Conservation (phyloP, 2,113 vertebrate genomes). For the Phalacrocorax aristotelis region DNA sequence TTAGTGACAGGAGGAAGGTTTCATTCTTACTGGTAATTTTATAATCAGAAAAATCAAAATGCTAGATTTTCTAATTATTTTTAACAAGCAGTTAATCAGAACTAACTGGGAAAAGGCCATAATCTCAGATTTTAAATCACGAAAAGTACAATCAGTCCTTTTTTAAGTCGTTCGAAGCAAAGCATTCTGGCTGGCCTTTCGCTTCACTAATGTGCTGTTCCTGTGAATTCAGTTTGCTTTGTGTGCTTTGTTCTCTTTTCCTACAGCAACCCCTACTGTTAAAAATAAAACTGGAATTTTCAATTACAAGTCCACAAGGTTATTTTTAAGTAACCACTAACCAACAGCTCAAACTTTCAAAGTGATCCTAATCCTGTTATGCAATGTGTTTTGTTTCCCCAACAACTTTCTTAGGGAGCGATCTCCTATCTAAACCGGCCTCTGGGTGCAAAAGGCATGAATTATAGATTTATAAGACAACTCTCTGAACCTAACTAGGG, state of each 20-base stretch:
- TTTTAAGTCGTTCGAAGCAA: not conserved
- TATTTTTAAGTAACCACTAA: constrained; percentile 39
- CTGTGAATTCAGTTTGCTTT: constrained; percentile 2
- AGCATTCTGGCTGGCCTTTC: not conserved
- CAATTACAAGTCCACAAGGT: not conserved
- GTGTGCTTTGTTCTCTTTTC: constrained; percentile 10
- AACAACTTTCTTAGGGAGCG: not conserved
- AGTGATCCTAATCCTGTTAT: constrained; percentile 53
- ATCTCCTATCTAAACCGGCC: not conserved
- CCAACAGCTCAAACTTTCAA: not conserved
- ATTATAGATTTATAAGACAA: constrained; percentile 21
- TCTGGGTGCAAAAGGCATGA: not conserved
- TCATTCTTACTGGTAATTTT: not conserved
- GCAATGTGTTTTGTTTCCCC: constrained; percentile 44
- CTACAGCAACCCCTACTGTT: constrained; percentile 61
- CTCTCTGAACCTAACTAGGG: not conserved
- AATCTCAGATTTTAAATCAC: not conserved
- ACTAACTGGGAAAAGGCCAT: not conserved
- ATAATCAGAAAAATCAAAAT: not conserved
- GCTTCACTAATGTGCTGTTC: not conserved
- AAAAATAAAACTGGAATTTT: constrained; percentile 48
- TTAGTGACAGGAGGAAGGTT: not conserved
- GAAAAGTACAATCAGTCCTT: not conserved
- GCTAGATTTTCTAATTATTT: not conserved
- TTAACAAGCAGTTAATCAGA: not conserved